Percentiles rank a stretch among this genome's conserved stretches.
phyloP scores from a whole-genome alignment of 2,888 invertebrate genomes.

The Lepidocyrtoides sp. region DNA sequence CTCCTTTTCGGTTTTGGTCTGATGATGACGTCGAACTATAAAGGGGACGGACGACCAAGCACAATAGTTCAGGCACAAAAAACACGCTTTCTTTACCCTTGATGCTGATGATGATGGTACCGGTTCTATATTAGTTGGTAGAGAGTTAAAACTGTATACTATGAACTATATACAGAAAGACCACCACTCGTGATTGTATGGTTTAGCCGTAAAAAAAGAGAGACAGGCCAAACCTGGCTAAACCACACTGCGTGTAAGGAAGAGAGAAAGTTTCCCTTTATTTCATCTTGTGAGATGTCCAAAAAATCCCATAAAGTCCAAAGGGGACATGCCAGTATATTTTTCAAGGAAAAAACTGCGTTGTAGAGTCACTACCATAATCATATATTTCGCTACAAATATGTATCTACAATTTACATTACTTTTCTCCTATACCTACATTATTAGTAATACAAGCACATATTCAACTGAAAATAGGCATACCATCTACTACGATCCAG shows the following conservation, averaged over 20 bases:
- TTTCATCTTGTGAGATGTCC: conserved; percentile 35
- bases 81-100: conserved; percentile 7
- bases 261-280: conserved; percentile 27
- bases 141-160: not conserved
- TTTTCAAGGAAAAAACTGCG: not conserved
- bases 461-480: not conserved
- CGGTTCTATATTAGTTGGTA: not conserved
- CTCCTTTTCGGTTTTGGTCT: conserved; percentile 39
- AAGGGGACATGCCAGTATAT: conserved; percentile 31
- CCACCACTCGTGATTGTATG: not conserved
- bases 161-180: not conserved
- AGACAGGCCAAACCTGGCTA: not conserved
- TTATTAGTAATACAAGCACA: not conserved
- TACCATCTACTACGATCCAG: not conserved
- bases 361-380: not conserved
- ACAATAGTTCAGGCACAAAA: not conserved
- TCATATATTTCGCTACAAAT: not conserved
- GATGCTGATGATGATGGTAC: not conserved
- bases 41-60: conserved; percentile 33
- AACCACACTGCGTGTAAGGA: conserved; percentile 21
- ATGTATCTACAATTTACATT: too few relatives aligned
- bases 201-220: not conserved
- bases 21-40: conserved; percentile 35
- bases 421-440: not conserved
- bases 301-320: conserved; percentile 15